phyloP scores from a whole-genome alignment of 2,113 vertebrate species.

The Macquaria australasica region DNA sequence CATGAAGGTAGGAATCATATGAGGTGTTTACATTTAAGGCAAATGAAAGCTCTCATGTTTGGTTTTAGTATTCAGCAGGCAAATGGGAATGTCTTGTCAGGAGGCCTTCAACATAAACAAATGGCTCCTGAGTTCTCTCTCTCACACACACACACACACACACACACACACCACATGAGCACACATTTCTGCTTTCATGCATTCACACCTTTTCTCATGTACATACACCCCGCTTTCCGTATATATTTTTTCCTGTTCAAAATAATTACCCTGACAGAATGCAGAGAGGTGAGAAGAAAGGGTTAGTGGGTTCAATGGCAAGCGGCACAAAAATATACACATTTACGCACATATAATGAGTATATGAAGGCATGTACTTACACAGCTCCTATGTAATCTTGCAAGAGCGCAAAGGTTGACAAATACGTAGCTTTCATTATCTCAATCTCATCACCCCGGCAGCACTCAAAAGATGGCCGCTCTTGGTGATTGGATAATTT shows the following conservation, averaged over 20 bases:
- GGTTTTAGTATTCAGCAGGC: constrained; percentile 30
- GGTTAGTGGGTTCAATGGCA: constrained; percentile 18
- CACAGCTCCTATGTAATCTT: constrained; percentile 16
- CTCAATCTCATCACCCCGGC: constrained; percentile 45
- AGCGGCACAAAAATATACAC: constrained; percentile 12
- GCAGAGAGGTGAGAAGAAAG: constrained; percentile 40
- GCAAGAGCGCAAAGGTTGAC: constrained; percentile 33
- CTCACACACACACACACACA: neutral
- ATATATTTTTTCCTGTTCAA: constrained; percentile 42
- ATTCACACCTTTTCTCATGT: constrained; percentile 26
- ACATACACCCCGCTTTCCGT: neutral
- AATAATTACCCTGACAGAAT: constrained; percentile 63
- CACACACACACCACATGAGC: neutral
- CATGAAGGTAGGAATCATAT: neutral
- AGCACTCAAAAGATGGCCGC: constrained; percentile 41
- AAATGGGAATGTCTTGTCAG: constrained; percentile 34
- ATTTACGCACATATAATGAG: constrained; percentile 12
- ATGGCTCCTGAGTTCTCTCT: constrained; percentile 36
- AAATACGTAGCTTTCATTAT: constrained; percentile 53
- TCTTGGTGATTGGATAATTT: constrained; percentile 74
- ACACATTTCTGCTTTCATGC: constrained; percentile 43
- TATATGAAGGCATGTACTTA: constrained; percentile 1
- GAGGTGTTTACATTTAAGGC: constrained; percentile 20
- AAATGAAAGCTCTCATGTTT: constrained; percentile 49
- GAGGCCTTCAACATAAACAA: constrained; percentile 45